Base-by-base conservation (phyloP, 2,888 invertebrate genomes). In the Hyppa rectilinea region DNA sequence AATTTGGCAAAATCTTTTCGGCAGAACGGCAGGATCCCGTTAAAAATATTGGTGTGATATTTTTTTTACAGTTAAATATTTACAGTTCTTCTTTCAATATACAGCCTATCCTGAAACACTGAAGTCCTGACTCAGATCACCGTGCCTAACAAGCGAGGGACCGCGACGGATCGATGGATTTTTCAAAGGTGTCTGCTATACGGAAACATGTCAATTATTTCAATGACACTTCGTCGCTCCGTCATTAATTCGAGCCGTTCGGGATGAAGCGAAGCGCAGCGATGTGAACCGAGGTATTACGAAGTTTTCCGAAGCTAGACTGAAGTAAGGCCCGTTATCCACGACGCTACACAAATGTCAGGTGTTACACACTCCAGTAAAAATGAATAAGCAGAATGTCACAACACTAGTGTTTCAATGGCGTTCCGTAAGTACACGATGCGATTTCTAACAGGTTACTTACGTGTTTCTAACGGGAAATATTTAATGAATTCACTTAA, bases 161-260 rank as follows among this genome's bases (percentile, higher is more conserved):
- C 53, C 20, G n/a, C 17, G 50, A 58, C 26, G 23, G 59, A 56
- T 66, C 65, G 52, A 79, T 63, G 43, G 31, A 40, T 68, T 78
- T 82, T 81, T 78, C 59, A 85, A 83, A 81, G 75, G 77, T 80
- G 76, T 78, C 74, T 79, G 71, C 78, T 75, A 70, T 78, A 84
- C 67, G 61, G 84, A 86, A 87, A 87, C 80, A 83, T 89, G 88
- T 88, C 90, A 90, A 91, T 91, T 90, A 91, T 90, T 87, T 88
- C 83, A 72, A 89, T 83, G 85, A 83, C 84, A 72, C 90, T 90
- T 79, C 72, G 79, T 36, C 75, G 81, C 70, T 38, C 68, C 82
- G 85, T 89, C 90, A 87, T 91, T 91, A 91, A 90, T 87, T 89
- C 87, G 82, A 88, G 88, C 76, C 80, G 78, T 77, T 82, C 71